Base-by-base conservation (phyloP, 2,797 vertebrate genomes). In the Acanthiza pusilla region DNA sequence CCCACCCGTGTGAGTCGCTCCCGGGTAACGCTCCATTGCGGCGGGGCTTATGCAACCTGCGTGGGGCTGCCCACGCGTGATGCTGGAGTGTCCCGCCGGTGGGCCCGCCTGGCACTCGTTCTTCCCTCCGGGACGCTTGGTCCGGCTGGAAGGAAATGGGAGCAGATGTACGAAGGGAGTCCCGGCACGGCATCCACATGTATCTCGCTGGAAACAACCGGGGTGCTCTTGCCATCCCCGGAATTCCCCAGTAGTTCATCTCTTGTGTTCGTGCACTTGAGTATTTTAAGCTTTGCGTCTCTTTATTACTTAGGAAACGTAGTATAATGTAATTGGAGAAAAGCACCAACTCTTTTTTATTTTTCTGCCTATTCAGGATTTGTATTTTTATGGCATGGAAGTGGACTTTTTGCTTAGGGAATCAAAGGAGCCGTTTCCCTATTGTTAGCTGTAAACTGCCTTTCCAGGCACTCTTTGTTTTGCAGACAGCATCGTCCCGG, bases 11-110 rank as follows among this genome's bases (percentile, higher is more conserved):
- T 3, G 62, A 65, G 27, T 34, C 60, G 48, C 71, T 77, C 65
- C 51, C 75, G 13, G 51, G 86, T 40, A 76, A 55, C 34, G 83
- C 88, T 84, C 65, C 66, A 16, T 22, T 89, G 85, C 85, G 68
- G 82, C 68, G 82, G 82, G 92, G 92, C 76, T 94, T 94, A 89
- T 51, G 90, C 90, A 94, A 86, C 85, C 72, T 61, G 91, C 82
- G 36, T 80, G 94, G 85, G 82, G 86, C 71, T 43, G 65, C 71
- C 86, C 87, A 38, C 65, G 58, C 74, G 32, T 42, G 63, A 4
- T 16, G 89, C 82, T 16, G 66, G 77, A 16, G 51, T 58, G 3
- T n/a, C 75, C 55, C 70, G n/a, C 50, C 55, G 0, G 25, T 11
- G 55, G 16, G 29, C 47, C 36, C 62, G 16, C 40, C 80, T 4